Conservation (phyloP, 1,140 invertebrate genomes). For the Calephelis virginiensis region DNA sequence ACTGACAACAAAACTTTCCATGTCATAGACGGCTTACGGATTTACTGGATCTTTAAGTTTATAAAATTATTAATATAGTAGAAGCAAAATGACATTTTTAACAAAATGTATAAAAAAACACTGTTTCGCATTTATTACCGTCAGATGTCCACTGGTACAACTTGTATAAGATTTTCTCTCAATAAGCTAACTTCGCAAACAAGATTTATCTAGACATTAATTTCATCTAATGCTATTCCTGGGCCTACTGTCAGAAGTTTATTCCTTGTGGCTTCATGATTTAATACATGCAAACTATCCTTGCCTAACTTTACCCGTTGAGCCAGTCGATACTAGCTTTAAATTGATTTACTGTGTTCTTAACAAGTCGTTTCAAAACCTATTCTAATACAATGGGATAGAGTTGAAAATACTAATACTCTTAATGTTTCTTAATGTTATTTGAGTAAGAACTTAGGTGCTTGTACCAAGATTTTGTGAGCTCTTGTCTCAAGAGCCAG, state of each 20-base stretch:
- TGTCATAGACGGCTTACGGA: no score
- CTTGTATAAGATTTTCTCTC: neutral
- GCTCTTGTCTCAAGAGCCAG: slow-evolving; percentile 32
- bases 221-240: slow-evolving; percentile 14
- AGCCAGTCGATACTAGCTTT: slow-evolving; percentile 39
- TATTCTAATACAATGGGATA: slow-evolving; percentile 28
- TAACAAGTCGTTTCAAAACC: slow-evolving; percentile 28
- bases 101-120: no score
- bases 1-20: no score
- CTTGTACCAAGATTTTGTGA: slow-evolving; percentile 45
- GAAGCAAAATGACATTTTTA: no score
- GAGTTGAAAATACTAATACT: slow-evolving; percentile 32
- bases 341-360: slow-evolving; percentile 43
- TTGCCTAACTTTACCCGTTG: slow-evolving; percentile 36
- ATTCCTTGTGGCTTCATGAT: slow-evolving; percentile 16
- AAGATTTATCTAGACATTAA: slow-evolving; percentile 9
- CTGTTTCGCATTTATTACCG: neutral
- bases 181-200: slow-evolving; percentile 4
- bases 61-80: no score
- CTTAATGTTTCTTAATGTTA: slow-evolving; percentile 37
- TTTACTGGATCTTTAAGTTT: no score
- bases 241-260: slow-evolving; percentile 15
- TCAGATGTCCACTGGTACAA: neutral
- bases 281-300: slow-evolving; percentile 43
- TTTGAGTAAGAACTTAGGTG: slow-evolving; percentile 40